Percentiles rank a stretch among this genome's conserved stretches.
phyloP scores from a whole-genome alignment of 2,888 invertebrate genomes.

The Alloscopus bannaensis region DNA sequence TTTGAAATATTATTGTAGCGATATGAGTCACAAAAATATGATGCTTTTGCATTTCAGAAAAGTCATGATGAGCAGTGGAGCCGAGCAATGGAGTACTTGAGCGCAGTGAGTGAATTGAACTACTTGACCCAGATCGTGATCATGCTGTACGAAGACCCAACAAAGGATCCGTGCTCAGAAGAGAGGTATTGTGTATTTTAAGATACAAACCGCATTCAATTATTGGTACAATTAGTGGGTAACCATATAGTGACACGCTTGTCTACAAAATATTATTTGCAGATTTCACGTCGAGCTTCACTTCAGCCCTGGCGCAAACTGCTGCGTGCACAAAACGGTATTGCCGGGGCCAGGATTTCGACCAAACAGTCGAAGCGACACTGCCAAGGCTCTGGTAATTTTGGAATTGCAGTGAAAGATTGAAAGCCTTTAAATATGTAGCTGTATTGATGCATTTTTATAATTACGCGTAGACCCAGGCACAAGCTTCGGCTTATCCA shows the following conservation, averaged over 20 bases:
- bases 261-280: neutral
- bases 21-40: neutral
- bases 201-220: no score
- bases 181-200: slow-evolving; percentile 77
- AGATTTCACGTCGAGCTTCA: slow-evolving; percentile 98
- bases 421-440: neutral
- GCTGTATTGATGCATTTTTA: no score
- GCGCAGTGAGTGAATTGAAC: slow-evolving; percentile 97
- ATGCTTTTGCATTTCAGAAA: slow-evolving; percentile 18
- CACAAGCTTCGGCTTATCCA: neutral
- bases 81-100: slow-evolving; percentile 98
- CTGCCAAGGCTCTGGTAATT: slow-evolving; percentile 76
- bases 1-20: neutral
- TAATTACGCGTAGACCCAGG: no score
- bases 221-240: no score
- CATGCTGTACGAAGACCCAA: slow-evolving; percentile 99
- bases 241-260: no score
- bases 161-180: slow-evolving; percentile 93
- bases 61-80: slow-evolving; percentile 90
- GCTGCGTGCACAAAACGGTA: slow-evolving; percentile 95
- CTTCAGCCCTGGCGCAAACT: slow-evolving; percentile 98
- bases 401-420: neutral
- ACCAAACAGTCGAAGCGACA: slow-evolving; percentile 92
- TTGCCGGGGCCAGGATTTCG: slow-evolving; percentile 95
- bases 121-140: slow-evolving; percentile 99